These are phyloP conservation scores for Encarsia formosa DNA, from an alignment of 2,888 invertebrate species.

Conservation along the genomic window DNA sequence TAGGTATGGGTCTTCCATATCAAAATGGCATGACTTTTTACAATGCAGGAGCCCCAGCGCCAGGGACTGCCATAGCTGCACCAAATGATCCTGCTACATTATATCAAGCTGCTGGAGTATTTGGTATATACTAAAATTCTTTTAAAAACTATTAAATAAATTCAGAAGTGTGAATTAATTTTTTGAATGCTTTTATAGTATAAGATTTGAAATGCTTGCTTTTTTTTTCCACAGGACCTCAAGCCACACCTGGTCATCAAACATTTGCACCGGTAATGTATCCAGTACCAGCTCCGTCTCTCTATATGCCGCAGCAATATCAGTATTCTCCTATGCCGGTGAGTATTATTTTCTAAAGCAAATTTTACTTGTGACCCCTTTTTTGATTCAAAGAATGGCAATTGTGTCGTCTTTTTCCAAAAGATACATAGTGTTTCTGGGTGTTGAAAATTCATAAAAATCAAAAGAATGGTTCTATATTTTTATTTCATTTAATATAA, in stretches of 20 bases:
- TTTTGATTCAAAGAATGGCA: slow-evolving; percentile 8
- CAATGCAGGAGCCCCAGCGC: slow-evolving; percentile 45
- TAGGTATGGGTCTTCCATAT: slow-evolving; percentile 49
- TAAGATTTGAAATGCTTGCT: too few relatives aligned
- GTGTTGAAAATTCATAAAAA: slow-evolving; percentile 13
- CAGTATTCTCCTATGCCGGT: slow-evolving; percentile 51
- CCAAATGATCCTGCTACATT: slow-evolving; percentile 46
- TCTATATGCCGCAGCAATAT: slow-evolving; percentile 51
- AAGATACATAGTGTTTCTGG: slow-evolving; percentile 15
- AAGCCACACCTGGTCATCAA: slow-evolving; percentile 48
- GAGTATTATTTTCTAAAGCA: slow-evolving; percentile 31
- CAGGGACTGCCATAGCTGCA: slow-evolving; percentile 45
- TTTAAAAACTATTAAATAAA: too few relatives aligned
- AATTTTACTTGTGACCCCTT: slow-evolving; percentile 7
- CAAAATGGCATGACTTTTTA: slow-evolving; percentile 52
- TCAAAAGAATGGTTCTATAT: slow-evolving; percentile 22
- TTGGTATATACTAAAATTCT: slow-evolving; percentile 37
- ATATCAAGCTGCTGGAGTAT: slow-evolving; percentile 48
- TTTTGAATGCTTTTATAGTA: too few relatives aligned
- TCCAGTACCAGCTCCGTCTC: slow-evolving; percentile 48
- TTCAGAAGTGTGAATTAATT: too few relatives aligned
- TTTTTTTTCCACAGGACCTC: slow-evolving; percentile 39
- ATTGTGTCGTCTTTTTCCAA: slow-evolving; percentile 19
- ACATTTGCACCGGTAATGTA: slow-evolving; percentile 50
- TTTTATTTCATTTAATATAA: slow-evolving; percentile 29